phyloP scores from a whole-genome alignment of 2,888 invertebrate genomes.

The Eristalis intricaria region DNA sequence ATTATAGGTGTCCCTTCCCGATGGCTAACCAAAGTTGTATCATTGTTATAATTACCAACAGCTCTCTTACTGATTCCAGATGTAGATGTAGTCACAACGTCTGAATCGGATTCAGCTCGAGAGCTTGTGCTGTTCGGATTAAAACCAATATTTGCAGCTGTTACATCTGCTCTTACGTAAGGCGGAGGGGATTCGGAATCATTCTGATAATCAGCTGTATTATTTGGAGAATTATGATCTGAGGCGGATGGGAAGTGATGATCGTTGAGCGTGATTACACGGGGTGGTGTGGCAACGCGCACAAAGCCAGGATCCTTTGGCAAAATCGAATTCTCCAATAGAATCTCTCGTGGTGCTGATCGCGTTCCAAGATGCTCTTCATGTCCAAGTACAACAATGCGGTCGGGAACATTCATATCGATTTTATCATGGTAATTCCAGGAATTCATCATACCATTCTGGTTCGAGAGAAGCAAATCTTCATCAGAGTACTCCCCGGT shows the following conservation, averaged over 20 bases:
- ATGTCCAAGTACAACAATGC: constrained; percentile 93
- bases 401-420: constrained; percentile 96
- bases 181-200: constrained; percentile 76
- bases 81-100: constrained; percentile 73
- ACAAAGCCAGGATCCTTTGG: constrained; percentile 88
- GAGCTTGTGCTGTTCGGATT: constrained; percentile 77
- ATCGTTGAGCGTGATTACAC: constrained; percentile 92
- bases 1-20: constrained; percentile 88
- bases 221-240: constrained; percentile 81
- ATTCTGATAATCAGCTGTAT: constrained; percentile 74
- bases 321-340: constrained; percentile 91
- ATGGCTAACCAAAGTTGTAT: constrained; percentile 76
- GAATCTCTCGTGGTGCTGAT: constrained; percentile 93
- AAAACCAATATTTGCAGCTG: constrained; percentile 76
- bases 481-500: constrained; percentile 87
- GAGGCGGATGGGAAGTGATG: constrained; percentile 90
- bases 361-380: constrained; percentile 86
- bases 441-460: constrained; percentile 83
- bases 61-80: constrained; percentile 77
- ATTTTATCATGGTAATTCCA: constrained; percentile 89
- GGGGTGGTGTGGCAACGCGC: constrained; percentile 93
- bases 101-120: constrained; percentile 78
- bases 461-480: constrained; percentile 84
- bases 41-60: constrained; percentile 75
- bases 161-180: constrained; percentile 77